These are phyloP conservation scores for Dreissena polymorpha DNA, from an alignment of 1,140 invertebrate genomes.

Conservation along the genomic window DNA sequence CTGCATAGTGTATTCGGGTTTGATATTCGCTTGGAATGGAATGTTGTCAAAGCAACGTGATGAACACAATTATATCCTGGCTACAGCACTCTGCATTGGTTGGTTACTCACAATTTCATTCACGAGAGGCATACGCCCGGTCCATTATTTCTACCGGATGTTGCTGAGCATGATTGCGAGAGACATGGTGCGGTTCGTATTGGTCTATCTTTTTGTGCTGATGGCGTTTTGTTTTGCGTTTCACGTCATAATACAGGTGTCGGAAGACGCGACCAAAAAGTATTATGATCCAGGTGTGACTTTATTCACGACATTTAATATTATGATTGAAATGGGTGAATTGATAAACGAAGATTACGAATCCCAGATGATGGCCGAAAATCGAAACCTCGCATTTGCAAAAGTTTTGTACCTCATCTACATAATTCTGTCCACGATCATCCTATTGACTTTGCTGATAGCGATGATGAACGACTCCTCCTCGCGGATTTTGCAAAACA, in stretches of 20 bases:
- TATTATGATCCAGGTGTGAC: conserved; percentile 64
- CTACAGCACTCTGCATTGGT: conserved; percentile 67
- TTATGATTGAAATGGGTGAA: conserved; percentile 74
- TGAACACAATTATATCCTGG: conserved; percentile 69
- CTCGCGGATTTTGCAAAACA: conserved; percentile 60
- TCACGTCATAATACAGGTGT: conserved; percentile 68
- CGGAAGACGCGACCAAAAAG: conserved; percentile 36
- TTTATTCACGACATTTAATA: conserved; percentile 68
- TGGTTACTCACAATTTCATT: conserved; percentile 73
- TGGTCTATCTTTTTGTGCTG: conserved; percentile 75
- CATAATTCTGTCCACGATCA: conserved; percentile 70
- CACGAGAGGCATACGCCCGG: conserved; percentile 70
- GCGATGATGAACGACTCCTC: conserved; percentile 79
- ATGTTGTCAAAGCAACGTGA: conserved; percentile 53
- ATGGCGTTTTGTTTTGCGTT: conserved; percentile 73
- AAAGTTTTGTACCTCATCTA: conserved; percentile 73
- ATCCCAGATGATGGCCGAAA: conserved; percentile 55
- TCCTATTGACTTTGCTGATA: conserved; percentile 75
- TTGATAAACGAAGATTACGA: conserved; percentile 63
- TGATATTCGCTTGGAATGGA: conserved; percentile 68
- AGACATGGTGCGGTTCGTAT: conserved; percentile 71
- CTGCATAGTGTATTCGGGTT: conserved; percentile 59
- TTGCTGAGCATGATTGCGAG: conserved; percentile 73
- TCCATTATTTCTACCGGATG: conserved; percentile 76
- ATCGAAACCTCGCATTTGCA: conserved; percentile 47